Evolutionary conservation across 2,113 vertebrate species (phyloP), one percentile per base, ranked within the genome.

Genomic region (Elgaria multicarinata): DNA sequence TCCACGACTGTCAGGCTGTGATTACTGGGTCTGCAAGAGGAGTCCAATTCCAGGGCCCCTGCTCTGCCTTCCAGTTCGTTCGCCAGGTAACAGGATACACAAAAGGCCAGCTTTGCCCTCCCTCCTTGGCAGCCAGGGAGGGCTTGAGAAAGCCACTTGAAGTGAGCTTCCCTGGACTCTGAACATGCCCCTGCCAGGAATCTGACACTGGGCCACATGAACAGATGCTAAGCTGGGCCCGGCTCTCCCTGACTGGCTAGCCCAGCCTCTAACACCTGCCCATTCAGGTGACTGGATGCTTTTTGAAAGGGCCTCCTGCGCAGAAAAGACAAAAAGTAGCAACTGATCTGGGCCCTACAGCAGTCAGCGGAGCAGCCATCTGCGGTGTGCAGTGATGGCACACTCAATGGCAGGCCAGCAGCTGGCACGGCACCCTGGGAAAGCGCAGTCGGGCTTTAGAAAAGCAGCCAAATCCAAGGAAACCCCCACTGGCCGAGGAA

Each of bases 201-300:
- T 91, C 89, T 50, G 94, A 94, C 92, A 90, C 95, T n/a, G 0
- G 39, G 0, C 1, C 16, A 71, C 86, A 39, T 58, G 0, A 88
- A 92, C 93, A 96, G 95, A 94, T 94, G 92, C 92, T 0, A 26
- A 92, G 91, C 92, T 84, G 10, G 3, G 36, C 53, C 58, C 44
- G 77, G 80, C 86, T 88, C 64, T 2, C 79, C 86, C 83, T 36
- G 46, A 89, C 55, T 2, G 0, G 62, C 64, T 81, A 94, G 95
- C 93, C 88, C 24, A 92, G 94, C 93, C 93, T 91, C 50, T 36
- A 33, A 16, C 90, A 95, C 93, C 93, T 96, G 95, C 89, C 88
- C 0, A 0, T 0, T 0, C 78, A 2, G 91, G 93, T 72, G 91
- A 90, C 74, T 86, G 53, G 88, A 64, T 76, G 28, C 24, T 10